Base-by-base conservation (phyloP, 1,140 invertebrate genomes). In the Polypedilum vanderplanki region DNA sequence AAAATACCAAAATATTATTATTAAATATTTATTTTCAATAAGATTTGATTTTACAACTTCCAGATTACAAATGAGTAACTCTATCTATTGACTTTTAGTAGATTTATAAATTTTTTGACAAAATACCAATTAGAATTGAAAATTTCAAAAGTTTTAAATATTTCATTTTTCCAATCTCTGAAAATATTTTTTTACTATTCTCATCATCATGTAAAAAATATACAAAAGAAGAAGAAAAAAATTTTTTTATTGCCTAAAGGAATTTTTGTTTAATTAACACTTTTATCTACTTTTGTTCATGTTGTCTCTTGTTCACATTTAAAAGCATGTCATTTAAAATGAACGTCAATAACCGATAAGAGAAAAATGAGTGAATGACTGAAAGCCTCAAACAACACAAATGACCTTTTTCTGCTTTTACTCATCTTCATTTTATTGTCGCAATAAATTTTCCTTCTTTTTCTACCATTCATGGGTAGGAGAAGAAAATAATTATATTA, bases 331-430 rank as follows among this genome's bases (percentile, higher is more conserved):
- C 46, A 57, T 57, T 57, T n/a, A 57, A 12, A 57, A 57, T 57
- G 46, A 57, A 57, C n/a, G 46, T 57, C 46, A 57, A 57, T 57
- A 57, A 57, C 46, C 46, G 46, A 57, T 57, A 57, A 57, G 46
- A 57, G 15, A 57, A 57, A n/a, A 46, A 46, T 46, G 41, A 46
- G 41, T 57, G 46, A 57, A 8, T 12, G 46, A 57, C 9, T n/a
- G 46, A 57, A 12, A 57, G 15, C 4, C 46, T 15, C 15, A 8
- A 15, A n/a, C 12, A 12, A 33, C 24, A 33, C 24, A 33, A 33
- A 33, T 33, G 24, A 33, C 24, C 24, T 33, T 33, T 33, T 33
- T 33, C 24, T 33, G 24, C 24, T 5, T 33, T 33, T 33, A 33
- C 24, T 33, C 24, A 33, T 33, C 24, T 33, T n/a, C 12, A 57